Evolutionary conservation across 2,113 vertebrate genomes (phyloP).

Genomic region (Poeciliopsis retropinna): DNA sequence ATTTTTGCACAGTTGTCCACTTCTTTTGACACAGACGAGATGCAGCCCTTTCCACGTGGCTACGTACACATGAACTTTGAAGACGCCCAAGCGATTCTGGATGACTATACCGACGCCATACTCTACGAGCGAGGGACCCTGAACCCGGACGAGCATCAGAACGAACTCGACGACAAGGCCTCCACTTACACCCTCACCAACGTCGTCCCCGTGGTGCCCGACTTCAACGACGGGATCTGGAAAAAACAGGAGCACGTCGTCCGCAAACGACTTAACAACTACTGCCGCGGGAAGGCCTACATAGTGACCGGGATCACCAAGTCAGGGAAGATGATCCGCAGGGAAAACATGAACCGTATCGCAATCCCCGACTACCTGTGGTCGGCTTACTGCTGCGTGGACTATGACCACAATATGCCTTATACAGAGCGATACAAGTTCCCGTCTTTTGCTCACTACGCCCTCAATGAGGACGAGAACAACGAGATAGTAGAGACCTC

Average conservation of each 20-base stretch:
- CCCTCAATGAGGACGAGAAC: slow-evolving; percentile 65
- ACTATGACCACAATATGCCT: slow-evolving; percentile 73
- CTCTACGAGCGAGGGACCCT: slow-evolving; percentile 68
- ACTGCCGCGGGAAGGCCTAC: slow-evolving; percentile 68
- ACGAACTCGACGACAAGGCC: slow-evolving; percentile 70
- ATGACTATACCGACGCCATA: slow-evolving; percentile 72
- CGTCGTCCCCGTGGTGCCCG: slow-evolving; percentile 65
- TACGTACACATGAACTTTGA: slow-evolving; percentile 70
- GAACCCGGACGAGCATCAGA: slow-evolving; percentile 76
- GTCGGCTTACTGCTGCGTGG: slow-evolving; percentile 75
- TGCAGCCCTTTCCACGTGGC: slow-evolving; percentile 68
- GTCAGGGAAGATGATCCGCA: slow-evolving; percentile 70
- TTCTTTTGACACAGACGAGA: slow-evolving; percentile 61
- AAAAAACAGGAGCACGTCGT: slow-evolving; percentile 70
- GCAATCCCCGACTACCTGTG: slow-evolving; percentile 72
- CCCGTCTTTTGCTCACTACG: slow-evolving; percentile 71
- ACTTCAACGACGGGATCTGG: slow-evolving; percentile 73
- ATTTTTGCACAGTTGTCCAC: slow-evolving; percentile 65
- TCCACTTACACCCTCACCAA: slow-evolving; percentile 80
- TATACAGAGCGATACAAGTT: slow-evolving; percentile 70
- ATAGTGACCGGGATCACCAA: slow-evolving; percentile 69
- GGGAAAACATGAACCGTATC: slow-evolving; percentile 68
- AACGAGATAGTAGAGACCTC: slow-evolving; percentile 68
- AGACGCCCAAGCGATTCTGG: slow-evolving; percentile 72
- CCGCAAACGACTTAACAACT: slow-evolving; percentile 77